Evolutionary conservation across 2,113 vertebrate species (phyloP).

Genomic region (Tragelaphus strepsiceros): DNA sequence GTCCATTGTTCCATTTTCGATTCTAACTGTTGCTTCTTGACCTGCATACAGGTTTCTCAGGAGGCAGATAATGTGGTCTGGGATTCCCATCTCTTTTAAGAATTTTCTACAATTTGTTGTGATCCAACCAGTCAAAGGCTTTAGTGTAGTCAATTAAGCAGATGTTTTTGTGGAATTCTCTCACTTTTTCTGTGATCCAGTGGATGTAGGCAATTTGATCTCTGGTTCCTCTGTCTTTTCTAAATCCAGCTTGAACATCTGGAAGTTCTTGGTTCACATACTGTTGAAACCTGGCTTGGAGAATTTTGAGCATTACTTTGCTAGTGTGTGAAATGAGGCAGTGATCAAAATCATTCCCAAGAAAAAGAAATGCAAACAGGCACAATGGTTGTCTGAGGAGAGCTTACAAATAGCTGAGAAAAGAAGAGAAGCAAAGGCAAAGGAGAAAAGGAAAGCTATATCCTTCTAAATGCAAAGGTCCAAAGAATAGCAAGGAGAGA

Average conservation of each 20-base stretch:
- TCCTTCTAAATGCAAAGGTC: not conserved
- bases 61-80: not conserved
- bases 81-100: not conserved
- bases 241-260: not conserved
- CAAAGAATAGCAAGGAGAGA: not conserved
- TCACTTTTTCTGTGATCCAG: not conserved
- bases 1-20: not conserved
- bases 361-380: not conserved
- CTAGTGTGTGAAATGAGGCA: not conserved
- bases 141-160: not conserved
- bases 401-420: not conserved
- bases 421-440: not conserved
- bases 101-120: not conserved
- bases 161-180: not conserved
- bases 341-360: not conserved
- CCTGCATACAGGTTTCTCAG: not conserved
- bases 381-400: not conserved
- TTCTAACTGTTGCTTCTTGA: not conserved
- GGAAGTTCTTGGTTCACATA: not conserved
- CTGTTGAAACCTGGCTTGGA: not conserved
- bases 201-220: not conserved
- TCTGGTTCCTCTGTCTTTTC: not conserved
- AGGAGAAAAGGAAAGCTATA: not conserved
- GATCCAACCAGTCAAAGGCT: not conserved
- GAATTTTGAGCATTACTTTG: not conserved